Conservation (phyloP, 2,113 vertebrate genomes). For the Furnarius figulus region DNA sequence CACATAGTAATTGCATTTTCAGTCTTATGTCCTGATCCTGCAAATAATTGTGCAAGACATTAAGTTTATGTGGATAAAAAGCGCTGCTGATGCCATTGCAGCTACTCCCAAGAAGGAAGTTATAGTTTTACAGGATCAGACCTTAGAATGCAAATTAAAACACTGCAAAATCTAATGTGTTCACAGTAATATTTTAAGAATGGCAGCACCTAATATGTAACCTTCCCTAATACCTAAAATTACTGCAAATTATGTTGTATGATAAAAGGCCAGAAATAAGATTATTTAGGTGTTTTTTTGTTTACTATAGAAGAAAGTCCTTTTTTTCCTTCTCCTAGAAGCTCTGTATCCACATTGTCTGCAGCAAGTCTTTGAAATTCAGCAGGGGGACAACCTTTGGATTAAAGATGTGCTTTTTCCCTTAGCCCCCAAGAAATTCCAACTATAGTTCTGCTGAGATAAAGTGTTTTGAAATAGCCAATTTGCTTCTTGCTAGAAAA, state of each 20-base stretch:
- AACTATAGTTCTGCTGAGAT: slow-evolving; percentile 45
- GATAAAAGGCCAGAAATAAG: not conserved
- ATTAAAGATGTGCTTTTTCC: slow-evolving; percentile 39
- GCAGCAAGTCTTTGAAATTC: slow-evolving; percentile 57
- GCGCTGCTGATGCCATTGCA: not conserved
- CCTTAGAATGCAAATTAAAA: slow-evolving; percentile 1
- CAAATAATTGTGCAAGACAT: slow-evolving; percentile 46
- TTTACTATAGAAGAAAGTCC: not conserved
- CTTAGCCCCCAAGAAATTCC: slow-evolving; percentile 53
- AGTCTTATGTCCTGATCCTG: slow-evolving; percentile 15
- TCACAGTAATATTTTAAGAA: not conserved
- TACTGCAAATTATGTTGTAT: not conserved
- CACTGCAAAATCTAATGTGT: not conserved
- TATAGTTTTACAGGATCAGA: not conserved
- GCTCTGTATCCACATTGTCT: not conserved
- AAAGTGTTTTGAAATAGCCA: slow-evolving; percentile 53
- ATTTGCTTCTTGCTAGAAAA: not conserved
- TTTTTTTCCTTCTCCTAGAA: not conserved
- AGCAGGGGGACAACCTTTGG: slow-evolving; percentile 30
- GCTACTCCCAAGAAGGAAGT: not conserved
- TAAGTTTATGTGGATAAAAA: slow-evolving; percentile 43
- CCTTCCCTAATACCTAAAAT: not conserved
- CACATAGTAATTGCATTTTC: slow-evolving; percentile 22
- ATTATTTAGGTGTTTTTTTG: not conserved
- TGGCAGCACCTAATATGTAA: not conserved